Conservation (phyloP, 2,113 vertebrate species). For the Spermophilus dauricus region DNA sequence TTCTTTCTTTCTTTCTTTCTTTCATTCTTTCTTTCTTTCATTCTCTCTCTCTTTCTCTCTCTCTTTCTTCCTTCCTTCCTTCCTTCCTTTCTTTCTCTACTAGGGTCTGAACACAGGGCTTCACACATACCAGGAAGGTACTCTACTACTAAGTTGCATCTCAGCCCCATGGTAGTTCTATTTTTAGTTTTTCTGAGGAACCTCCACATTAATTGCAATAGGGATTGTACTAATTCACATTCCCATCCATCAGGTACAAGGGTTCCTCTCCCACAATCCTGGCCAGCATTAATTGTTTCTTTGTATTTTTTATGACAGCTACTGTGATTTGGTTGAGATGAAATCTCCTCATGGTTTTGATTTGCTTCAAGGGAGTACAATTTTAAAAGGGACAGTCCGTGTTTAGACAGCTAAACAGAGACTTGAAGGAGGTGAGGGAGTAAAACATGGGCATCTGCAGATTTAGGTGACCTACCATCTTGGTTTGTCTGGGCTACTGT, state of each 20-base stretch:
- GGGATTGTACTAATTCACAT: background rate
- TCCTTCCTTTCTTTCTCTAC: too few species aligned
- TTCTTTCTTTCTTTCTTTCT: background rate
- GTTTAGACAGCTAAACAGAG: background rate
- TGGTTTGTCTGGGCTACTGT: background rate
- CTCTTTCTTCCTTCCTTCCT: too few species aligned
- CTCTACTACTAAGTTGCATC: too few species aligned
- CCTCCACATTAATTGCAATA: background rate
- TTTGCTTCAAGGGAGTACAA: background rate
- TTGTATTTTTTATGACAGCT: background rate
- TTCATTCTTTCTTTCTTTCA: background rate
- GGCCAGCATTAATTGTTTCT: background rate
- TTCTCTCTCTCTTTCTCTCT: too few species aligned
- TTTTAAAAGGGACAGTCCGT: background rate
- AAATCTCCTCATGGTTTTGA: background rate
- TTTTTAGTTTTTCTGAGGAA: background rate
- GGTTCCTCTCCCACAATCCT: background rate
- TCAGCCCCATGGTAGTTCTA: too few species aligned
- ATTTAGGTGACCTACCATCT: background rate
- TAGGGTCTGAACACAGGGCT: too few species aligned
- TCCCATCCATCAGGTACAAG: background rate
- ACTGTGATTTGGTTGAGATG: background rate
- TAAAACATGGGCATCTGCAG: background rate
- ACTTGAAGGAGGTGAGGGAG: background rate
- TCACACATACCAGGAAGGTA: too few species aligned